Conservation (phyloP, 2,113 vertebrate species). For the Nibea albiflora region DNA sequence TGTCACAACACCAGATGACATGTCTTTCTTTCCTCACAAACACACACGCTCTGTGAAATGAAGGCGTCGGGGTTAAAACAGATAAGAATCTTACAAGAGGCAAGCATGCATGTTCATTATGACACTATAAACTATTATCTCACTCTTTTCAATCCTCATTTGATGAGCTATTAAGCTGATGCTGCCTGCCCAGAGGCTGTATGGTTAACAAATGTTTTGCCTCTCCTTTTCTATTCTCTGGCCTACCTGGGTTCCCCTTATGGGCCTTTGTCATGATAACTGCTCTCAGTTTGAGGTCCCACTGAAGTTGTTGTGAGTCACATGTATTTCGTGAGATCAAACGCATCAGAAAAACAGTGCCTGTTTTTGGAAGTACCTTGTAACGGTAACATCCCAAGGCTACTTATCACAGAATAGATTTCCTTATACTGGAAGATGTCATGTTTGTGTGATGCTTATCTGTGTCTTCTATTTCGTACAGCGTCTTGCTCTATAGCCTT, state of each 20-base stretch:
- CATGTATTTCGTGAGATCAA: slow-evolving; percentile 71
- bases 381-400: slow-evolving; percentile 61
- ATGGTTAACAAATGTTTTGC: slow-evolving; percentile 67
- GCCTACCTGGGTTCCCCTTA: slow-evolving; percentile 63
- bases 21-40: not conserved
- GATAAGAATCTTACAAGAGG: slow-evolving; percentile 51
- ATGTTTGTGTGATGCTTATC: slow-evolving; percentile 56
- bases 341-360: slow-evolving; percentile 52
- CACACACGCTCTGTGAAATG: slow-evolving; percentile 5
- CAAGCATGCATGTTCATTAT: slow-evolving; percentile 55
- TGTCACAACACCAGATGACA: slow-evolving; percentile 24
- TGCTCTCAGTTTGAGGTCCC: slow-evolving; percentile 40
- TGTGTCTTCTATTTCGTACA: slow-evolving; percentile 31
- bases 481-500: slow-evolving; percentile 3
- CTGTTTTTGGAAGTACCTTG: slow-evolving; percentile 55
- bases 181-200: slow-evolving; percentile 61
- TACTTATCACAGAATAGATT: slow-evolving; percentile 52
- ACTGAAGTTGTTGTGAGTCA: slow-evolving; percentile 46
- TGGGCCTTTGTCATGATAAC: slow-evolving; percentile 75
- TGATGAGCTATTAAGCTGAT: slow-evolving; percentile 28
- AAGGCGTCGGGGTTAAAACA: not conserved
- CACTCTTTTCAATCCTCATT: slow-evolving; percentile 47
- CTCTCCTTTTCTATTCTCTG: slow-evolving; percentile 51
- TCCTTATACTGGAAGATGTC: slow-evolving; percentile 47
- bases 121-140: slow-evolving; percentile 68